Conservation (phyloP, 2,888 invertebrate species). For the Dicyrtomina minuta region DNA sequence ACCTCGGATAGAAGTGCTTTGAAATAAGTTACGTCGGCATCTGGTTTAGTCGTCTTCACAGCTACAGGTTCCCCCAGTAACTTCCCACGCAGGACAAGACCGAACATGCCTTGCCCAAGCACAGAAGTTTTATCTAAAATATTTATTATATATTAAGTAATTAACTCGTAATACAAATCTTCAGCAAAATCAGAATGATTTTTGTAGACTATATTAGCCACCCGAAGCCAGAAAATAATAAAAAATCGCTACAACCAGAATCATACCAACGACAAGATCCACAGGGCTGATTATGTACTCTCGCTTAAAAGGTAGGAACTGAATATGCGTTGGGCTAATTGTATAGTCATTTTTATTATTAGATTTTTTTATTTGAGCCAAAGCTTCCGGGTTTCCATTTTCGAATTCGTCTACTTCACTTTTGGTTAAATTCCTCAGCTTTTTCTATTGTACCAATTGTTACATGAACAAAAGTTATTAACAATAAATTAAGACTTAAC, state of each 20-base stretch:
- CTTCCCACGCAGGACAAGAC: too few relatives aligned
- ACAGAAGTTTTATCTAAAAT: neutral
- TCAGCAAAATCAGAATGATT: neutral
- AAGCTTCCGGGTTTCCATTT: neutral
- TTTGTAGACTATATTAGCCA: neutral
- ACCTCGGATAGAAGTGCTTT: slow-evolving; percentile 12
- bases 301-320: neutral
- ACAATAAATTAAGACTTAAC: too few relatives aligned
- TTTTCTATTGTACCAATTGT: too few relatives aligned
- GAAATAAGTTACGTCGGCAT: slow-evolving; percentile 13
- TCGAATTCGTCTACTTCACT: neutral
- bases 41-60: slow-evolving; percentile 1
- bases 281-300: neutral
- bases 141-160: neutral
- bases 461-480: too few relatives aligned
- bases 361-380: too few relatives aligned
- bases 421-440: neutral
- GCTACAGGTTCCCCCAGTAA: neutral
- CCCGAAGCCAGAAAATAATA: neutral
- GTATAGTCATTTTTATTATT: neutral
- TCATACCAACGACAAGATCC: slow-evolving; percentile 1
- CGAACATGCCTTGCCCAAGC: too few relatives aligned
- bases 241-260: too few relatives aligned
- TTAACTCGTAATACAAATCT: neutral
- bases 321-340: neutral